A percentile compares a stretch with the other conserved stretches of the same genome.
Evolutionary conservation across 2,888 invertebrate species (phyloP).

Genomic region (Phragmatobia fuliginosa): DNA sequence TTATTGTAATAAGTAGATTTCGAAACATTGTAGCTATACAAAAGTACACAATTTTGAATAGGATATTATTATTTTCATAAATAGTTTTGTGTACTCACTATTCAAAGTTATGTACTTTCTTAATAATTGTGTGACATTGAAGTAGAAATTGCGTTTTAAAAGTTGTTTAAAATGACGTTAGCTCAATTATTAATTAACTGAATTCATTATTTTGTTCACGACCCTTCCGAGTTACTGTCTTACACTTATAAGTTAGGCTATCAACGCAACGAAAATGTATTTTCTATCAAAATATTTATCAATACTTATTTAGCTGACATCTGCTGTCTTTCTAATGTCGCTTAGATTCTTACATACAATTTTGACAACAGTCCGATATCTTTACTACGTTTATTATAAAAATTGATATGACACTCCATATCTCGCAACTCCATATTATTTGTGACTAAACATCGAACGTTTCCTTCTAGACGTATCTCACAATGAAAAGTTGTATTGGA

Average conservation of each 20-base stretch:
- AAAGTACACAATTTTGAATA: background rate
- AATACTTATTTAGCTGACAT: background rate
- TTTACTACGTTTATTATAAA: background rate
- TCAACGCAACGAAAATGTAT: background rate
- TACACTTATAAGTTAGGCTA: background rate
- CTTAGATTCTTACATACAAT: background rate
- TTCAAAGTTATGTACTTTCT: background rate
- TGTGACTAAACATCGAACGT: background rate
- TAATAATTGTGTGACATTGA: no score
- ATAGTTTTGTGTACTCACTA: conserved; percentile 1
- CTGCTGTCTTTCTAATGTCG: background rate
- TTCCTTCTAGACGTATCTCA: background rate
- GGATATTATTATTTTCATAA: background rate
- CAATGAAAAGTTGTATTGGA: background rate
- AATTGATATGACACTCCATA: background rate
- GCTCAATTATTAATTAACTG: no score
- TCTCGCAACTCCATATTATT: background rate
- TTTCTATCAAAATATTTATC: background rate
- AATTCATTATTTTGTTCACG: no score
- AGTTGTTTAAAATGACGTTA: no score
- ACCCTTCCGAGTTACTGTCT: background rate
- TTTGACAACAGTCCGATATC: no score
- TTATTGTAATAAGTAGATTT: conserved; percentile 21
- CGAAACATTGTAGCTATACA: background rate
- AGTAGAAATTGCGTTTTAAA: no score